Evolutionary conservation across 2,797 vertebrate species (phyloP).

Genomic region (Echeneis naucrates): DNA sequence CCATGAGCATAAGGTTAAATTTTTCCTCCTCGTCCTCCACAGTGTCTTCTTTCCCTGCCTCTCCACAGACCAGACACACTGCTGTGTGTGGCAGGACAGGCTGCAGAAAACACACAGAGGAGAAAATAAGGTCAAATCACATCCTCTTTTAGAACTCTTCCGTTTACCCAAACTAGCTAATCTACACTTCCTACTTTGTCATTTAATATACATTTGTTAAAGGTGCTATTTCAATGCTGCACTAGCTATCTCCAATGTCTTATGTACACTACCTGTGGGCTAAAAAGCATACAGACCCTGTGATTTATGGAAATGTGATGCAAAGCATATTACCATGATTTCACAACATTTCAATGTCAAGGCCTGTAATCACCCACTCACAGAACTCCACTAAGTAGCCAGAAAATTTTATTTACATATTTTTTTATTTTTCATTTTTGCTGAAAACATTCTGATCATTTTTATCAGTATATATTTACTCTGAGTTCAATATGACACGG

Average conservation of each 20-base stretch:
- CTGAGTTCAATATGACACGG: background rate
- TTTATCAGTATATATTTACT: background rate
- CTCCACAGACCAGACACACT: constrained; percentile 94
- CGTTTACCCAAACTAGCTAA: background rate
- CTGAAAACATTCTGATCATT: background rate
- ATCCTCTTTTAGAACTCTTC: background rate
- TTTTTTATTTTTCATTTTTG: too few species aligned
- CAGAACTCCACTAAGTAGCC: constrained; percentile 12
- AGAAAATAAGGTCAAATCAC: background rate
- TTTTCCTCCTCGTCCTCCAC: constrained; percentile 94
- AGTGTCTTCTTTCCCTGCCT: constrained; percentile 96
- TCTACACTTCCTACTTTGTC: background rate
- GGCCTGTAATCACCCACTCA: constrained; percentile 7
- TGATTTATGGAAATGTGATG: background rate
- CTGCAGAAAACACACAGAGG: constrained; percentile 70
- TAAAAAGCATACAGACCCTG: background rate
- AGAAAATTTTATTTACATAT: background rate
- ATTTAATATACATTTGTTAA: background rate
- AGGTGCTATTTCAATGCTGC: background rate
- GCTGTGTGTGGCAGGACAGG: constrained; percentile 96
- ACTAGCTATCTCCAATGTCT: background rate
- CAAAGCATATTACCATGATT: constrained; percentile 9
- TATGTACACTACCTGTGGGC: background rate
- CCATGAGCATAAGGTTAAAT: constrained; percentile 97
- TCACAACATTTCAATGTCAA: constrained; percentile 1